Base-by-base conservation (phyloP, 2,888 invertebrate genomes). In the Leptopilina drosophilae region DNA sequence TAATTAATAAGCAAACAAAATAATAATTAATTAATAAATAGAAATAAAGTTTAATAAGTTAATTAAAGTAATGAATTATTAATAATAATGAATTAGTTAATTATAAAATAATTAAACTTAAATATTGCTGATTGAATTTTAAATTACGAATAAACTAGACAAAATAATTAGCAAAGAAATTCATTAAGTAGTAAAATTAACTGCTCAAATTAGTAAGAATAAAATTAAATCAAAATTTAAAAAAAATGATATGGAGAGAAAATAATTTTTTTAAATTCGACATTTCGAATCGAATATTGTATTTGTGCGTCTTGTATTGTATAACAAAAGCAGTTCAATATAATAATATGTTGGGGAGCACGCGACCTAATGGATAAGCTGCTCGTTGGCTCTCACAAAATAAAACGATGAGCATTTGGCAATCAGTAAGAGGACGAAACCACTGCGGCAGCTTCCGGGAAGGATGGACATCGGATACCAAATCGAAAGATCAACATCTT, bases 371-470 rank as follows among this genome's bases (percentile, higher is more conserved):
- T 85, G 87, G 89, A 85, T 82, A 85, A n/a, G 86, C 85, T 86
- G 88, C 90, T 90, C 90, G 91, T 90, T n/a, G 91, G 88, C 85
- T 85, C 79, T 87, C 90, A 87, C 82, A 85, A 90, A 88, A 92
- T 90, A 89, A 90, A 89, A 87, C 82, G 83, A 86, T 89, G 87
- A 91, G 81, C 84, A 85, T 88, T 88, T 89, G 88, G 90, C 90
- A 90, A 87, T 83, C 84, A 77, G 81, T n/a, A 77, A 77, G 49
- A 49, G 49, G 84, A n/a, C 77, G 77, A 80, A 85, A 85, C 83
- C 81, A 85, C 84, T 84, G 83, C n/a, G 85, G 86, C 81, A 85
- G 83, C 83, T n/a, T 83, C 82, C 73, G 80, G 64, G 76, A 79
- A 78, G 75, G 83, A 83, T 75, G 83, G n/a, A 82, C 76, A 81